phyloP scores from a whole-genome alignment of 2,888 invertebrate genomes.

The Callyntrura guangdongensis region DNA sequence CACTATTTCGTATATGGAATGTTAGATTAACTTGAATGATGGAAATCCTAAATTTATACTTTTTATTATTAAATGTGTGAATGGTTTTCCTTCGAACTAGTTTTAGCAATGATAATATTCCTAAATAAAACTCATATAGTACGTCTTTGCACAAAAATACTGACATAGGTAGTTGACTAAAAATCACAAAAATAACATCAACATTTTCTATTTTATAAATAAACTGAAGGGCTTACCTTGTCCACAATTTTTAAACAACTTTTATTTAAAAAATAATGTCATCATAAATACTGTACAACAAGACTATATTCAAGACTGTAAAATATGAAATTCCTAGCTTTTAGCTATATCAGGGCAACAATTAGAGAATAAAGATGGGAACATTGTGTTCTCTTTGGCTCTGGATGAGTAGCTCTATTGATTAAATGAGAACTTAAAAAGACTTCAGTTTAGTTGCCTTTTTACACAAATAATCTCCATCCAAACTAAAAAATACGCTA shows the following conservation, averaged over 20 bases:
- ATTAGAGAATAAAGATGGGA: neutral
- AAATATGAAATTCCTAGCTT: conserved; percentile 4
- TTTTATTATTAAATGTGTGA: conserved; percentile 25
- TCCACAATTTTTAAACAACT: conserved; percentile 14
- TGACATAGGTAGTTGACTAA: neutral
- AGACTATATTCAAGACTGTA: conserved; percentile 74
- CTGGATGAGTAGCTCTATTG: conserved; percentile 5
- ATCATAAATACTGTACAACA: conserved; percentile 29
- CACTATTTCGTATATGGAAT: neutral
- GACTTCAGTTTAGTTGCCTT: conserved; percentile 79
- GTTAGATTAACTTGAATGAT: neutral
- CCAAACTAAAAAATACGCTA: conserved; percentile 39
- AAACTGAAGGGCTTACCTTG: neutral
- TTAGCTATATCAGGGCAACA: neutral
- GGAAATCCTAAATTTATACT: conserved; percentile 1
- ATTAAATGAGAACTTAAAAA: conserved; percentile 69
- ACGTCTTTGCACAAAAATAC: conserved; percentile 14
- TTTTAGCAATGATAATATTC: conserved; percentile 9
- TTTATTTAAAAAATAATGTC: neutral
- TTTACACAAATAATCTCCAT: conserved; percentile 45
- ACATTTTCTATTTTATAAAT: conserved; percentile 4
- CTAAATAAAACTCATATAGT: neutral
- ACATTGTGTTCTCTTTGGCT: neutral
- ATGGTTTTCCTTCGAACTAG: conserved; percentile 24
- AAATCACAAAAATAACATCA: neutral